Conservation (phyloP, 2,888 invertebrate genomes). For the Harpalus rufipes region DNA sequence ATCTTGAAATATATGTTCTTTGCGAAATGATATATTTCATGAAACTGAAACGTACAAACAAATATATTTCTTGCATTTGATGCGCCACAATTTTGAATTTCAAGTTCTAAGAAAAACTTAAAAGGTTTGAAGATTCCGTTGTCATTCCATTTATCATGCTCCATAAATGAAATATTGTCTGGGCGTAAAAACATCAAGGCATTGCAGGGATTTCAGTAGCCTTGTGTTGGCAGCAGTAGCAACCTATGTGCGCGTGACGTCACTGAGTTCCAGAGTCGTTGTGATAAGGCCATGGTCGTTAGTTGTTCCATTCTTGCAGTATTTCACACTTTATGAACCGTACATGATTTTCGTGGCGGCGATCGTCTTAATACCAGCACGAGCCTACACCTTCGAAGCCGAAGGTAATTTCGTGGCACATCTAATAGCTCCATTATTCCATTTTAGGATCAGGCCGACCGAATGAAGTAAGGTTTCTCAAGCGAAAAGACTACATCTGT, state of each 20-base stretch:
- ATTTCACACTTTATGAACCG: constrained; percentile 65
- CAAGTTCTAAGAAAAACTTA: neutral
- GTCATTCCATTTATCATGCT: constrained; percentile 27
- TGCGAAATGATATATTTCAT: neutral
- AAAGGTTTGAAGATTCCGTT: neutral
- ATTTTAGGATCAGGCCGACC: constrained; percentile 14
- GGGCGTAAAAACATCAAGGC: constrained; percentile 2
- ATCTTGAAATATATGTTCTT: neutral
- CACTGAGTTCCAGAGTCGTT: constrained; percentile 52
- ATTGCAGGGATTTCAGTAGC: constrained; percentile 28
- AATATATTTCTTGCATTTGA: neutral
- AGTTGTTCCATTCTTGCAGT: constrained; percentile 61
- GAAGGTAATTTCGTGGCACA: constrained; percentile 25
- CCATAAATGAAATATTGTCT: constrained; percentile 46
- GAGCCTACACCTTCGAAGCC: constrained; percentile 39
- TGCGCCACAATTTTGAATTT: constrained; percentile 4
- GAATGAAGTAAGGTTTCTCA: constrained; percentile 26
- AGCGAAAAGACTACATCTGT: constrained; percentile 39
- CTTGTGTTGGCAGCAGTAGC: constrained; percentile 32
- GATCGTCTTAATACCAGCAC: constrained; percentile 12
- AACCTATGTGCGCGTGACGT: neutral
- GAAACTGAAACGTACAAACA: neutral
- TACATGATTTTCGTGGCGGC: constrained; percentile 61
- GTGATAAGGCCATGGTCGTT: constrained; percentile 59
- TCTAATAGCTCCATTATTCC: constrained; percentile 45